Evolutionary conservation across 2,797 vertebrate species (phyloP), one percentile per base, ranked within the genome.

Genomic region (Calcarius lapponicus): DNA sequence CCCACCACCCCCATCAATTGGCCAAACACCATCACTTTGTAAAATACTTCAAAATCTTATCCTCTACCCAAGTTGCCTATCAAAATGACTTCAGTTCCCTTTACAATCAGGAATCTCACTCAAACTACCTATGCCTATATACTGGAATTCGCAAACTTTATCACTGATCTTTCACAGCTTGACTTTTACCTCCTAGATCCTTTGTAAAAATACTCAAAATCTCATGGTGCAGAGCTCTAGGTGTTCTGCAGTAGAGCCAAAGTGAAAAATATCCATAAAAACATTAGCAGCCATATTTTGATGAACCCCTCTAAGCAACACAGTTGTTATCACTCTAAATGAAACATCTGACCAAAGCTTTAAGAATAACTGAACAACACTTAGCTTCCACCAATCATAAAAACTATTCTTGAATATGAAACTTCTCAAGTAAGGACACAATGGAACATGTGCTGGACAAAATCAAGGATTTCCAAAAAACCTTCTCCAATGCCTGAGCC

Each of bases 1-100:
- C 32, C 24, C 10, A 76, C 7, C 38, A 43, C 2, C 15, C 8
- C 9, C 6, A 19, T 1, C 1, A 0, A 67, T 0, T 24, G 16
- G 28, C 38, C 50, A 51, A 67, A 51, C 62, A n/a, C 8, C 15
- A 24, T 8, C 6, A 34, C 19, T 48, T 81, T 11, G 22, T 9
- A 7, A 60, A 47, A 66, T 25, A 42, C 4, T 74, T 60, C 73
- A 58, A 73, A 80, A 71, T 36, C 40, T 47, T 40, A 24, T 11
- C 58, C 32, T 61, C 31, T 42, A 45, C 13, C 2, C 9, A 89
- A 43, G 28, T 0, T 50, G 47, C 34, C 42, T 24, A 79, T 26
- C 34, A 69, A 43, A 81, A 24, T 13, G 3, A 22, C 42, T 84
- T 73, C 34, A 51, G 38, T 16, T 82, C 28, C 60, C 51, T 45